A percentile compares a stretch with the other conserved stretches of the same genome.
These are phyloP conservation scores for Callimico goeldii DNA, from an alignment of 2,797 vertebrate species.

Conservation along the genomic window DNA sequence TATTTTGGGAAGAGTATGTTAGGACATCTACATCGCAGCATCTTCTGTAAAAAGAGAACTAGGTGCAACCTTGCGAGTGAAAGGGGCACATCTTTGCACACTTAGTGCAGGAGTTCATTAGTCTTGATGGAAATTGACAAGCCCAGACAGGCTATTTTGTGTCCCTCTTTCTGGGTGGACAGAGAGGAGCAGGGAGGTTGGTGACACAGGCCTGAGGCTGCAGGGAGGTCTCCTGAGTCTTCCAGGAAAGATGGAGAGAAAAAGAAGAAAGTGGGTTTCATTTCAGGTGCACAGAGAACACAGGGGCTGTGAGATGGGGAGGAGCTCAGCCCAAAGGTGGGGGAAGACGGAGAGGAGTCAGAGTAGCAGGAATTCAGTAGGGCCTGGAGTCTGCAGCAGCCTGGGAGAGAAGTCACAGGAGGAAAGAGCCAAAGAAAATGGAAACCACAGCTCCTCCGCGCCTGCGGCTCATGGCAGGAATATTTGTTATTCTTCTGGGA, in stretches of 20 bases:
- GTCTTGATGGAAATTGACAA: neutral
- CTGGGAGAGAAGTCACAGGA: neutral
- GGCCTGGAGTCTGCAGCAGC: too few species aligned
- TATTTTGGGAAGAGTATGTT: neutral
- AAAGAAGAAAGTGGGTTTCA: neutral
- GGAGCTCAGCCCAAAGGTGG: too few species aligned
- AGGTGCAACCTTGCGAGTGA: neutral
- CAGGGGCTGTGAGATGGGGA: neutral
- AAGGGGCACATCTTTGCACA: neutral
- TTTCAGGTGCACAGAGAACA: neutral
- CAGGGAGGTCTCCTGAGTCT: neutral
- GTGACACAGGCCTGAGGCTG: accelerated
- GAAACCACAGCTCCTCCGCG: neutral
- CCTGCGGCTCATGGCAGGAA: neutral
- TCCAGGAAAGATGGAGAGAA: neutral
- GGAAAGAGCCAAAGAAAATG: neutral
- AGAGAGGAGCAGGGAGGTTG: neutral
- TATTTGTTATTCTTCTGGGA: neutral
- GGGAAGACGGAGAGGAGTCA: neutral
- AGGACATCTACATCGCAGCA: neutral
- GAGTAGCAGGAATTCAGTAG: accelerated
- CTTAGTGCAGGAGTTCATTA: neutral
- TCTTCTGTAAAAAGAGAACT: neutral
- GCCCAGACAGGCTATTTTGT: neutral
- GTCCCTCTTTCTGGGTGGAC: neutral